phyloP scores from a whole-genome alignment of 2,113 vertebrate genomes.

The Ahaetulla prasina region DNA sequence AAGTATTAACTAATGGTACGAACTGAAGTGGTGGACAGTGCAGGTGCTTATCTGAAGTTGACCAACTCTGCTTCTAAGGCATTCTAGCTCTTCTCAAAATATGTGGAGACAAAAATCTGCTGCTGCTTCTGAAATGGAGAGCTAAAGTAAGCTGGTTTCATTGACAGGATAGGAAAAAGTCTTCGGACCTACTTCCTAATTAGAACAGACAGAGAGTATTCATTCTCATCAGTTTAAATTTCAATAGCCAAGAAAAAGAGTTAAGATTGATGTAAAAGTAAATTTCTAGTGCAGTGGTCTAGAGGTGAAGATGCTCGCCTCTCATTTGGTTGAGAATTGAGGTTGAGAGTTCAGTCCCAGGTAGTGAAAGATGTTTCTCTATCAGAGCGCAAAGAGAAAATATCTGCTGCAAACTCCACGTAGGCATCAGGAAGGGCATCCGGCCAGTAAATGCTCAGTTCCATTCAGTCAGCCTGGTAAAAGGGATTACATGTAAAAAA shows the following conservation, averaged over 20 bases:
- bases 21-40: neutral
- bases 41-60: neutral
- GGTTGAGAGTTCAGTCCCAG: neutral
- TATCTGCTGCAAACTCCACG: neutral
- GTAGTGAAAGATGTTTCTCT: neutral
- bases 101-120: neutral
- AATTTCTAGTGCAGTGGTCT: neutral
- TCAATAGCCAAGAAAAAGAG: neutral
- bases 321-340: neutral
- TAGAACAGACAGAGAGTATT: neutral
- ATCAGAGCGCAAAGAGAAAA: neutral
- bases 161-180: neutral
- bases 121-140: neutral
- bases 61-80: neutral
- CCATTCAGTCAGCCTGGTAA: neutral
- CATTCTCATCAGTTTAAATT: neutral
- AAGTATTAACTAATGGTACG: neutral
- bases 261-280: neutral
- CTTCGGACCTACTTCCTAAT: neutral
- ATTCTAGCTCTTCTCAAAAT: neutral
- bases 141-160: neutral
- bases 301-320: neutral
- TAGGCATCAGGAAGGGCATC: neutral
- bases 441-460: neutral
- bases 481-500: neutral